A percentile compares a stretch with the other conserved stretches of the same genome.
phyloP scores from a whole-genome alignment of 2,113 vertebrate genomes.

The Candoia aspera region DNA sequence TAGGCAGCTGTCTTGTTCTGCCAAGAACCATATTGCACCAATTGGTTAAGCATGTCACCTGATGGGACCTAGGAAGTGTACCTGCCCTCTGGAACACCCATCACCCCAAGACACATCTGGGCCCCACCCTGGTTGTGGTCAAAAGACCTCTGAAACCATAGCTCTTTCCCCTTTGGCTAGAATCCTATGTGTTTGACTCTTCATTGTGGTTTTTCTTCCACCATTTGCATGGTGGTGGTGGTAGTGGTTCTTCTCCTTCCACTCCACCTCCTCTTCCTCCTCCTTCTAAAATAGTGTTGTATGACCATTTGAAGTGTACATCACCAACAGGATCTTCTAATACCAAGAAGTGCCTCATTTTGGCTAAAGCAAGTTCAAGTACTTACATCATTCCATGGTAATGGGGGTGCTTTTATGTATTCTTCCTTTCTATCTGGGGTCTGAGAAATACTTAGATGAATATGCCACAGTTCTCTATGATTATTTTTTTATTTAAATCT shows the following conservation, averaged over 20 bases:
- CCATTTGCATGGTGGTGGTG: not conserved
- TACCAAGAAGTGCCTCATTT: not conserved
- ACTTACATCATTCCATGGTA: not conserved
- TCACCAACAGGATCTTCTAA: not conserved
- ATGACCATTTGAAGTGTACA: not conserved
- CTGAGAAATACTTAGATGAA: not conserved
- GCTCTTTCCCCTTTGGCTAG: not conserved
- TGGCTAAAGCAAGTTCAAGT: not conserved
- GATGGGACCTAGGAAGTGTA: not conserved
- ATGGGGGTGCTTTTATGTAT: not conserved
- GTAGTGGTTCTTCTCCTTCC: not conserved
- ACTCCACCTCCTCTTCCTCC: too few species aligned
- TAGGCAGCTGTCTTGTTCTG: not conserved
- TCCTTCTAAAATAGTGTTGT: not conserved
- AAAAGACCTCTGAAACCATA: not conserved
- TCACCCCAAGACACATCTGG: not conserved
- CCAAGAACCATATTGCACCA: not conserved
- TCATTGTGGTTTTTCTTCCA: not conserved
- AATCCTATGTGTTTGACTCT: not conserved
- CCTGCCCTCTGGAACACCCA: not conserved
- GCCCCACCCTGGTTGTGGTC: not conserved
- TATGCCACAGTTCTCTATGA: not conserved
- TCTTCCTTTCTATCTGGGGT: not conserved
- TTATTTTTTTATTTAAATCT: not conserved
- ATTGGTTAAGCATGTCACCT: not conserved